phyloP scores from a whole-genome alignment of 1,140 invertebrate species.

The Lucilia cuprina region DNA sequence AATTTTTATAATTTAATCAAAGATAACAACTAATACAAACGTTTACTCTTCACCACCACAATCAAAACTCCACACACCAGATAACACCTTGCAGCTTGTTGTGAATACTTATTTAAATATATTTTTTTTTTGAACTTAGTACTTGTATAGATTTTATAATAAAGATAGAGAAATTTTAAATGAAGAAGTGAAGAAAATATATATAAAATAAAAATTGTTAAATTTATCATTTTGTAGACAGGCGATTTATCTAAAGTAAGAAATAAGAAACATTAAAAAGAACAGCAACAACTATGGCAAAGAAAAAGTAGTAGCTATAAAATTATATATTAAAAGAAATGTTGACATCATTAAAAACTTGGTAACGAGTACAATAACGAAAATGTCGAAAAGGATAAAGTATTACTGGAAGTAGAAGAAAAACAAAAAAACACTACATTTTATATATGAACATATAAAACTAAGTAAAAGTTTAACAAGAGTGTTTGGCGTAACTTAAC shows the following conservation, averaged over 20 bases:
- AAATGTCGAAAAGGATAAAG: neutral
- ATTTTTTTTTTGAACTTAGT: too few relatives aligned
- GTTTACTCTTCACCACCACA: neutral
- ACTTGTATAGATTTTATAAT: too few relatives aligned
- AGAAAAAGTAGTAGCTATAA: neutral
- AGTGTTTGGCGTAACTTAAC: neutral
- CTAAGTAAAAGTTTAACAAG: neutral
- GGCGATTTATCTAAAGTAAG: slow-evolving; percentile 6
- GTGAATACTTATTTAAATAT: too few relatives aligned
- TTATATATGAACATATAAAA: neutral
- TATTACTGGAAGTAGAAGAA: neutral
- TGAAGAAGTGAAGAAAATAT: neutral
- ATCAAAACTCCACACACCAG: too few relatives aligned
- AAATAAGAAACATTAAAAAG: neutral
- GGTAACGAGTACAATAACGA: neutral
- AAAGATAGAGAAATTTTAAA: too few relatives aligned
- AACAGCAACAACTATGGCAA: neutral
- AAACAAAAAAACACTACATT: neutral
- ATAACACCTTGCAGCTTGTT: too few relatives aligned
- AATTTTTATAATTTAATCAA: slow-evolving; percentile 8
- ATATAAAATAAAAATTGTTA: neutral
- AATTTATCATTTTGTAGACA: slow-evolving; percentile 6
- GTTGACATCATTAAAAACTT: slow-evolving; percentile 15
- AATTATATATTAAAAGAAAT: slow-evolving; percentile 10
- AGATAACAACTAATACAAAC: neutral